Evolutionary conservation across 2,797 vertebrate species (phyloP).

Genomic region (Danionella dracula): DNA sequence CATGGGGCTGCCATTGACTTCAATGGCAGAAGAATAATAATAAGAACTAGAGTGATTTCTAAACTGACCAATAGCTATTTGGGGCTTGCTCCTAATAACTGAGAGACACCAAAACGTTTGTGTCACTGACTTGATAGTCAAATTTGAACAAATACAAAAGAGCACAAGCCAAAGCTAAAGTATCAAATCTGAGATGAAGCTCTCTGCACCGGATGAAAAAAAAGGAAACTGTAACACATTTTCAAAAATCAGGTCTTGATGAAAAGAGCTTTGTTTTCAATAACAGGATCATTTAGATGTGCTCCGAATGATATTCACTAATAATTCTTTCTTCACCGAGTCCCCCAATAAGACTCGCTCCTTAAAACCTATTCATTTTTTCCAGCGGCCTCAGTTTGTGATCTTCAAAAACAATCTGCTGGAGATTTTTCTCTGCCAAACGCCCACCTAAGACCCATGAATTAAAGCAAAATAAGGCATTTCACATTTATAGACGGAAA

Average conservation of each 20-base stretch:
- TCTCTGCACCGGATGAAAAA: slow-evolving; percentile 71
- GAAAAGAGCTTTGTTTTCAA: slow-evolving; percentile 34
- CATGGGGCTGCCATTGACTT: too few species aligned
- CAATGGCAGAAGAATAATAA: too few species aligned
- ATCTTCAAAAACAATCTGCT: slow-evolving; percentile 12
- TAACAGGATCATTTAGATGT: slow-evolving; percentile 37
- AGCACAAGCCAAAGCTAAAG: neutral
- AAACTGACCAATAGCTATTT: too few species aligned
- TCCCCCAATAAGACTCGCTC: neutral
- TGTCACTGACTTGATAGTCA: too few species aligned
- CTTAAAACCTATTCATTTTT: neutral
- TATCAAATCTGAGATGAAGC: slow-evolving; percentile 7
- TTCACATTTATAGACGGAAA: slow-evolving; percentile 39
- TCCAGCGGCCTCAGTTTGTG: slow-evolving; percentile 11
- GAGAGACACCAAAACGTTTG: too few species aligned
- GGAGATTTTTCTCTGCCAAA: slow-evolving; percentile 35
- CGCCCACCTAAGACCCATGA: slow-evolving; percentile 38
- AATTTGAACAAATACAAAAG: too few species aligned
- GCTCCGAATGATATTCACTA: slow-evolving; percentile 28
- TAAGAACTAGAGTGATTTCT: too few species aligned
- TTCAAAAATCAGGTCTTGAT: too few species aligned
- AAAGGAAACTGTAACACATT: slow-evolving; percentile 53
- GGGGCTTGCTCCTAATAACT: too few species aligned
- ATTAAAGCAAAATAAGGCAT: slow-evolving; percentile 29
- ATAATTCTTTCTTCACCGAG: neutral